A percentile compares a stretch with the other conserved stretches of the same genome.
These are phyloP conservation scores for Pseudococcus viburni DNA, from an alignment of 2,888 invertebrate genomes.

Conservation along the genomic window DNA sequence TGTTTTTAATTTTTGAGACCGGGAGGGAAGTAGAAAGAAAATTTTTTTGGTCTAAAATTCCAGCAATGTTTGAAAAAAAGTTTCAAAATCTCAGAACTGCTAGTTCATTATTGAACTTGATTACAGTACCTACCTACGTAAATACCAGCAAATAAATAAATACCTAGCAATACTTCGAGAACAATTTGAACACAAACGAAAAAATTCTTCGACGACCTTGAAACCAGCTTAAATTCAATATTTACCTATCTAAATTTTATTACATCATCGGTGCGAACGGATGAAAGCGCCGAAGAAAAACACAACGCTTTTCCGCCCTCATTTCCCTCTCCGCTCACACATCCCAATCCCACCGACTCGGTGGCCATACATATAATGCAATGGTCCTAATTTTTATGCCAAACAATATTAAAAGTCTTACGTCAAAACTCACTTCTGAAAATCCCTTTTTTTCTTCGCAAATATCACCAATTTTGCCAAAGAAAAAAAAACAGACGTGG, in stretches of 20 bases:
- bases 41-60: no score
- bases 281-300: constrained; percentile 8
- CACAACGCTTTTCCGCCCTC: not conserved
- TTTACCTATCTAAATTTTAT: not conserved
- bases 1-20: no score
- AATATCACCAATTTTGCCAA: constrained; percentile 39
- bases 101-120: no score
- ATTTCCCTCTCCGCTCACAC: not conserved
- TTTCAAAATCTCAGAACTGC: no score
- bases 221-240: not conserved
- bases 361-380: not conserved
- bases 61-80: no score
- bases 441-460: constrained; percentile 24
- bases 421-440: constrained; percentile 49
- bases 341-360: no score
- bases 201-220: not conserved
- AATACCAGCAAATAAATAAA: not conserved
- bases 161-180: not conserved
- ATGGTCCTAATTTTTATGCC: not conserved
- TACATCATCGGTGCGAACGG: not conserved
- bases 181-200: not conserved
- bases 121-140: not conserved
- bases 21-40: no score
- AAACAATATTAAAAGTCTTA: constrained; percentile 8
- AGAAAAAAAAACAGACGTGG: constrained; percentile 28